phyloP scores from a whole-genome alignment of 2,113 vertebrate species.

The Passer domesticus region DNA sequence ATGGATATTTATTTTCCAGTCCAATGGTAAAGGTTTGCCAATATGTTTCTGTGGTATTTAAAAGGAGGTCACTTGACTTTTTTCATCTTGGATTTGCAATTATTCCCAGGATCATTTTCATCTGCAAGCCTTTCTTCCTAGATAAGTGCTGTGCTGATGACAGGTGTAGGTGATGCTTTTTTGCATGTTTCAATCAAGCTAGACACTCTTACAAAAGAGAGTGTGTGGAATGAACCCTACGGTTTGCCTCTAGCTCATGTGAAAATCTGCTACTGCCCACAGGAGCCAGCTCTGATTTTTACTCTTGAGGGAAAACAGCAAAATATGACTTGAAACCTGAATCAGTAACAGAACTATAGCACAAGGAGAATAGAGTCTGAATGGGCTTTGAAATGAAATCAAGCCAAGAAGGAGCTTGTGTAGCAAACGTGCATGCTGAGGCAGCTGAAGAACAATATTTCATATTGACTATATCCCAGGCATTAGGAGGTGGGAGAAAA shows the following conservation, averaged over 20 bases:
- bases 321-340: not conserved
- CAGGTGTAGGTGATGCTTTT: not conserved
- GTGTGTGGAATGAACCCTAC: not conserved
- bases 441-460: not conserved
- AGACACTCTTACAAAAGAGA: not conserved
- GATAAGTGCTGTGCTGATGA: not conserved
- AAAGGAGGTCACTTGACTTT: not conserved
- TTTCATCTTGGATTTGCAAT: not conserved
- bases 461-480: not conserved
- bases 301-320: not conserved
- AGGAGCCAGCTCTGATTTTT: not conserved
- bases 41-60: not conserved
- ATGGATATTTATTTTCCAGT: conserved; percentile 39
- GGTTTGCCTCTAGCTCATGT: not conserved
- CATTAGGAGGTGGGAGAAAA: not conserved
- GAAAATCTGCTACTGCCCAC: not conserved
- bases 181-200: not conserved
- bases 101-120: not conserved
- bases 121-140: not conserved
- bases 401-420: not conserved
- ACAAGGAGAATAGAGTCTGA: not conserved
- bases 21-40: not conserved
- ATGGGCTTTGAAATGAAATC: not conserved
- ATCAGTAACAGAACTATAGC: not conserved
- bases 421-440: not conserved